These are phyloP conservation scores for Oryctes rhinoceros DNA, from an alignment of 1,140 invertebrate species.

Conservation along the genomic window DNA sequence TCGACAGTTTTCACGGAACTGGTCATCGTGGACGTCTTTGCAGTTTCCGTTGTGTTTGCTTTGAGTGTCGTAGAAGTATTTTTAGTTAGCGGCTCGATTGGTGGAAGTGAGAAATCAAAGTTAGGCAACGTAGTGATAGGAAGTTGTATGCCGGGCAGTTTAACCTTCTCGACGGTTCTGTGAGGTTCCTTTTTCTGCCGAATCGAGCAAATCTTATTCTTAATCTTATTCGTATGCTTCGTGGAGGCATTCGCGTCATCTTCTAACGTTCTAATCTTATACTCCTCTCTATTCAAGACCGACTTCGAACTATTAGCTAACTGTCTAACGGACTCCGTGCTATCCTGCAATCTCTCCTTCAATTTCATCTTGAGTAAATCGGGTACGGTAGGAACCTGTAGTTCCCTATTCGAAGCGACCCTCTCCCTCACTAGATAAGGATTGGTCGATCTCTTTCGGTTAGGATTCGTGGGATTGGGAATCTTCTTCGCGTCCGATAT, in stretches of 20 bases:
- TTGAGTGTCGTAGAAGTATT: too few relatives aligned
- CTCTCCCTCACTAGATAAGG: conserved; percentile 52
- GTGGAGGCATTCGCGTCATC: conserved; percentile 45
- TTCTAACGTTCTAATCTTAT: conserved; percentile 56
- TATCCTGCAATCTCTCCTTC: conserved; percentile 68
- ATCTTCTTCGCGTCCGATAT: conserved; percentile 77
- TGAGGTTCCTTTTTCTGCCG: conserved; percentile 58
- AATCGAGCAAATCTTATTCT: conserved; percentile 58
- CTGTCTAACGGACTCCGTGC: conserved; percentile 69
- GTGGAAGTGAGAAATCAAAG: conserved; percentile 65
- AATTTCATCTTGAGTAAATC: conserved; percentile 69
- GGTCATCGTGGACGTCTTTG: background rate
- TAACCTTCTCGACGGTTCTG: conserved; percentile 62
- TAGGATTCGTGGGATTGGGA: conserved; percentile 60
- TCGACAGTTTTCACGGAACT: background rate
- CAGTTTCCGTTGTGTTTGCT: background rate
- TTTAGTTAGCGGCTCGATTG: conserved; percentile 40
- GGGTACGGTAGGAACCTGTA: conserved; percentile 67
- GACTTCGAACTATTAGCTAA: conserved; percentile 66
- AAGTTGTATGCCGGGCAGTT: conserved; percentile 68
- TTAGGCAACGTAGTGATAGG: conserved; percentile 71
- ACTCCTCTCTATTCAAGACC: conserved; percentile 55
- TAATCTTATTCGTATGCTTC: conserved; percentile 63
- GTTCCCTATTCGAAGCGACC: conserved; percentile 58
- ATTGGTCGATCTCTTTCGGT: conserved; percentile 51